Evolutionary conservation across 2,888 invertebrate genomes (phyloP).

Genomic region (Laspeyria flexula): DNA sequence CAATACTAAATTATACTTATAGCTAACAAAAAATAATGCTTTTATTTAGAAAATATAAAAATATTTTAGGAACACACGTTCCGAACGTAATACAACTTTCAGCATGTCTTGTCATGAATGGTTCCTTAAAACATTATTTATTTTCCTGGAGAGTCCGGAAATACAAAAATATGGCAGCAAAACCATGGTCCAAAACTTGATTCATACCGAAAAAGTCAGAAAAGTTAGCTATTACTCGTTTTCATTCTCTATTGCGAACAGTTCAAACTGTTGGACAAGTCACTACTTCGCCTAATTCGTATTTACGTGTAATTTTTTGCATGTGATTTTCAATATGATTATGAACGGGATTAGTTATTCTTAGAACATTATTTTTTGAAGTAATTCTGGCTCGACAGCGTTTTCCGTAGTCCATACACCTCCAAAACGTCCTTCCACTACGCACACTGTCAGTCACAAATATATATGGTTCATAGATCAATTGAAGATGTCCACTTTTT

Average conservation of each 20-base stretch:
- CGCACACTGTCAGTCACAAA: conserved; percentile 83
- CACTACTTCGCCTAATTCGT: conserved; percentile 78
- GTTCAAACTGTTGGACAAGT: conserved; percentile 74
- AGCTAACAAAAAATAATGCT: conserved; percentile 14
- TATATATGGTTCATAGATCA: conserved; percentile 81
- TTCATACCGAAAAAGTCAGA: conserved; percentile 17
- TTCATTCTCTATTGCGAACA: background rate
- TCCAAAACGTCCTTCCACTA: conserved; percentile 82
- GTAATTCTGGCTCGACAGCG: conserved; percentile 82
- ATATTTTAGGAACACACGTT: background rate
- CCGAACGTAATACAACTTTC: too few relatives aligned
- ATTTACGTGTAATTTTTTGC: conserved; percentile 75
- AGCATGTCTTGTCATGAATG: background rate
- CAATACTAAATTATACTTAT: conserved; percentile 14
- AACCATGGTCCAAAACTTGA: conserved; percentile 15
- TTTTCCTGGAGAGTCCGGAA: background rate
- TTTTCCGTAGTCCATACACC: conserved; percentile 82
- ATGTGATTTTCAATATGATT: conserved; percentile 77
- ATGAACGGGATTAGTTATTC: conserved; percentile 79
- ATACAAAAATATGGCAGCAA: conserved; percentile 15
- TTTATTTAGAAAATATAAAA: background rate
- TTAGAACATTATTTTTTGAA: conserved; percentile 77
- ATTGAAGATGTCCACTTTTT: conserved; percentile 80
- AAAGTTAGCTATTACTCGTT: conserved; percentile 4
- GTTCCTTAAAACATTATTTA: background rate